Evolutionary conservation across 2,113 vertebrate genomes (phyloP).

Genomic region (Tachysurus vachellii): DNA sequence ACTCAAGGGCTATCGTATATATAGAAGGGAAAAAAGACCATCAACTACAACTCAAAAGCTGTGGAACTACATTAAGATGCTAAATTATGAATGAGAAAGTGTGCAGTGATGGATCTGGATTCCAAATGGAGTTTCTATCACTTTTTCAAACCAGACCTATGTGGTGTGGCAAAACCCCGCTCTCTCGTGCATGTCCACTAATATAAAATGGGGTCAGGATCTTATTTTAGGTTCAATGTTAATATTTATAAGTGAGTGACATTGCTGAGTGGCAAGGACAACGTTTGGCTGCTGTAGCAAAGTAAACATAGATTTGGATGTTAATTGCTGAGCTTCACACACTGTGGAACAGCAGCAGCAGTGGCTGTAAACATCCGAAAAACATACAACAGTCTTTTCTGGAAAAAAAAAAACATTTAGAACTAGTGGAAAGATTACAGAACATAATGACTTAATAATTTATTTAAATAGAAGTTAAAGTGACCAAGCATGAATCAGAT

Average conservation of each 20-base stretch:
- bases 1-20: slow-evolving; percentile 6
- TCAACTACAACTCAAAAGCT: slow-evolving; percentile 24
- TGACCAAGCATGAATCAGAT: not conserved
- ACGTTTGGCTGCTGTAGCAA: not conserved
- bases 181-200: slow-evolving; percentile 19
- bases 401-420: not conserved
- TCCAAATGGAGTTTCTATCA: slow-evolving; percentile 25
- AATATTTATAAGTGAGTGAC: slow-evolving; percentile 46
- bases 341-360: slow-evolving; percentile 12
- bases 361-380: not conserved
- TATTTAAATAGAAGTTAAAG: not conserved
- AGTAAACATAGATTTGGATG: not conserved
- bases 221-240: slow-evolving; percentile 58
- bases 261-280: slow-evolving; percentile 37
- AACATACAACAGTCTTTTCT: not conserved
- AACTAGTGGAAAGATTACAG: not conserved
- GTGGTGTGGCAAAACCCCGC: slow-evolving; percentile 18
- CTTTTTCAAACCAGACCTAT: not conserved
- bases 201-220: slow-evolving; percentile 46
- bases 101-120: slow-evolving; percentile 48
- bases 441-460: not conserved
- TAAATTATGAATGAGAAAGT: slow-evolving; percentile 54
- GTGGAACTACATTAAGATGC: slow-evolving; percentile 43
- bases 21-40: not conserved
- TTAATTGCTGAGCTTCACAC: slow-evolving; percentile 23